phyloP scores from a whole-genome alignment of 2,113 vertebrate species.

The Mus spicilegus region DNA sequence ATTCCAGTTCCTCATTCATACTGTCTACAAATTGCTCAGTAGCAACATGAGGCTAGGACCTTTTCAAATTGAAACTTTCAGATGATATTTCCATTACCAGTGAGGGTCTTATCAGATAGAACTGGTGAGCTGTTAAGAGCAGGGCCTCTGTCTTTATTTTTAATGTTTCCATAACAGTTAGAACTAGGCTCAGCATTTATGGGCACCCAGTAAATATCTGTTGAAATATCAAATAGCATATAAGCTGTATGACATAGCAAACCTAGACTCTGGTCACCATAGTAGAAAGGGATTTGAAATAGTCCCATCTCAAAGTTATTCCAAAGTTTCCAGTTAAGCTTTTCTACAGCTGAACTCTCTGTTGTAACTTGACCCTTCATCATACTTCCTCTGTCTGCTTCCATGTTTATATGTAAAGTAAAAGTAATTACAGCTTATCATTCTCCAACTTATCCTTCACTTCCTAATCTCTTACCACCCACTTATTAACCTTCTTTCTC shows the following conservation, averaged over 20 bases:
- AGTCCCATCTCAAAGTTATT: background rate
- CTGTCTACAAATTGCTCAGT: background rate
- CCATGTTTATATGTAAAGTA: slow-evolving; percentile 42
- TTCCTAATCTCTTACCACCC: background rate
- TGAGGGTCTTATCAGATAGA: background rate
- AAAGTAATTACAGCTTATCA: background rate
- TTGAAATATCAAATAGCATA: background rate
- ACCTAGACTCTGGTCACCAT: background rate
- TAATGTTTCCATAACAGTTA: background rate
- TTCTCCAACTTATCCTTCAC: slow-evolving; percentile 8
- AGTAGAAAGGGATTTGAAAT: background rate
- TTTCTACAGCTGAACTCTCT: background rate
- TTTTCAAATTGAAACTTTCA: background rate
- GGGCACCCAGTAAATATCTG: background rate
- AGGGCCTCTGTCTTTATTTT: slow-evolving; percentile 20
- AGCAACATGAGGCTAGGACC: background rate
- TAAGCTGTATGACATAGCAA: background rate
- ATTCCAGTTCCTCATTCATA: background rate
- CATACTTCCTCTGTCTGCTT: background rate
- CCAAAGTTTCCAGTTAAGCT: background rate
- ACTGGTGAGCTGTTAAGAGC: background rate
- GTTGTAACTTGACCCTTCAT: background rate
- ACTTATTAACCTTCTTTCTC: background rate
- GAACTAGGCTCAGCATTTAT: background rate
- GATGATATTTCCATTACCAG: slow-evolving; percentile 7